phyloP scores from a whole-genome alignment of 2,797 vertebrate species.

The Crenichthys baileyi region DNA sequence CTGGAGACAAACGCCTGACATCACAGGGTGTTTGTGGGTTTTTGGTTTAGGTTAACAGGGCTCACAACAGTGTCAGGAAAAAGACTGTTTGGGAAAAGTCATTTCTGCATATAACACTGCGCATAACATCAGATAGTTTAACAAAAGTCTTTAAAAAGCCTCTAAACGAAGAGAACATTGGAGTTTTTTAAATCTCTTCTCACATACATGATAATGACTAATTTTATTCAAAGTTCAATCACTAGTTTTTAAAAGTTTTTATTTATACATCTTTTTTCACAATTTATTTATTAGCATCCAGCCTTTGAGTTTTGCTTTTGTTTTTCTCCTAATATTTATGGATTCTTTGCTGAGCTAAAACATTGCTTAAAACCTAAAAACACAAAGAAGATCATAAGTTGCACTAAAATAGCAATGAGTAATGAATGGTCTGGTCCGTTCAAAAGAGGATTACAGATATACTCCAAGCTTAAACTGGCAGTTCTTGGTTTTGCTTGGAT shows the following conservation, averaged over 20 bases:
- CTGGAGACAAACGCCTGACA: not conserved
- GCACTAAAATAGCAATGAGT: not conserved
- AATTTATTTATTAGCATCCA: not conserved
- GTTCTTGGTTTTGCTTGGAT: slow-evolving; percentile 4
- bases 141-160: not conserved
- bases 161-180: not conserved
- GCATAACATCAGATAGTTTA: not conserved
- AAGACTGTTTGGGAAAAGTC: not conserved
- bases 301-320: not conserved
- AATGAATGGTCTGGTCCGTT: not conserved
- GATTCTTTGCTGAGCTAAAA: not conserved
- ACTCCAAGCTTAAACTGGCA: not conserved
- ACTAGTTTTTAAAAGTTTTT: not conserved
- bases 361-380: not conserved
- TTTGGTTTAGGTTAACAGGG: slow-evolving; percentile 2
- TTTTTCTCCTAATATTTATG: not conserved
- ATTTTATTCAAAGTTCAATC: not conserved
- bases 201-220: not conserved
- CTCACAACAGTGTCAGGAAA: not conserved
- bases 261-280: too few species aligned
- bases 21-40: not conserved
- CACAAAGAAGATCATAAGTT: not conserved
- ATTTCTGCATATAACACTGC: not conserved
- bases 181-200: not conserved
- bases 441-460: slow-evolving; percentile 3